phyloP scores from a whole-genome alignment of 1,140 invertebrate species.

The Neocloeon triangulifer region DNA sequence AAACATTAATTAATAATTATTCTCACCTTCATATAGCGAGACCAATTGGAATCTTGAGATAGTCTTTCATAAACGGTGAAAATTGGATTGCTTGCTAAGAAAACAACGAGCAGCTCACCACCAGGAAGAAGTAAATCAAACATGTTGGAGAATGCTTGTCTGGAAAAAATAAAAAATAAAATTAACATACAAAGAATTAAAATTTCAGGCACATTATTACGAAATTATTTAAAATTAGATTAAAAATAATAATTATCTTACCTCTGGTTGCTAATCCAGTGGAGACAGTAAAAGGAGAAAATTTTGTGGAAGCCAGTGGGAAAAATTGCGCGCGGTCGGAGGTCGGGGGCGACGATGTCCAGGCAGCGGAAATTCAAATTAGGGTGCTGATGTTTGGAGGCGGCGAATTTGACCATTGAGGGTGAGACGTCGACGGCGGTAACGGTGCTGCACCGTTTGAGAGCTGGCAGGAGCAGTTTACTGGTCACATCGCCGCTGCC shows the following conservation, averaged over 20 bases:
- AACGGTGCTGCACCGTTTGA: slow-evolving; percentile 20
- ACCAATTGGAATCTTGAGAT: slow-evolving; percentile 30
- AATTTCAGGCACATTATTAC: no score
- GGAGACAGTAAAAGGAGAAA: slow-evolving; percentile 60
- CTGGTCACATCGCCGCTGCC: slow-evolving; percentile 51
- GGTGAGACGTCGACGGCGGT: slow-evolving; percentile 16
- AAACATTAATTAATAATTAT: slow-evolving; percentile 14
- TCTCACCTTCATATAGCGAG: slow-evolving; percentile 38
- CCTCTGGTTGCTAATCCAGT: slow-evolving; percentile 55
- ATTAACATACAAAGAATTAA: no score
- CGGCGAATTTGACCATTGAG: slow-evolving; percentile 17
- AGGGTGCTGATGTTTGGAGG: slow-evolving; percentile 11
- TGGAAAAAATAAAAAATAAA: slow-evolving; percentile 18
- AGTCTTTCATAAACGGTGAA: slow-evolving; percentile 43
- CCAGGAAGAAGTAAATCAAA: slow-evolving; percentile 32
- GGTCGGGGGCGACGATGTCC: slow-evolving; percentile 30
- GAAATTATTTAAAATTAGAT: no score
- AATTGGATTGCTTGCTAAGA: slow-evolving; percentile 42
- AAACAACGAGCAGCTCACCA: slow-evolving; percentile 43
- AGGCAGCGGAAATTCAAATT: slow-evolving; percentile 29
- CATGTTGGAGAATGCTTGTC: slow-evolving; percentile 36
- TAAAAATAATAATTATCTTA: slow-evolving; percentile 17
- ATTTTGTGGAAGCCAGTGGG: slow-evolving; percentile 33
- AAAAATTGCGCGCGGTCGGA: slow-evolving; percentile 15
- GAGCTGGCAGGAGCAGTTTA: slow-evolving; percentile 33